Evolutionary conservation across 92 coral and sea anemone genomes (phyloP), one percentile per base, ranked within the genome.

Genomic region (Palythoa grandiflora): DNA sequence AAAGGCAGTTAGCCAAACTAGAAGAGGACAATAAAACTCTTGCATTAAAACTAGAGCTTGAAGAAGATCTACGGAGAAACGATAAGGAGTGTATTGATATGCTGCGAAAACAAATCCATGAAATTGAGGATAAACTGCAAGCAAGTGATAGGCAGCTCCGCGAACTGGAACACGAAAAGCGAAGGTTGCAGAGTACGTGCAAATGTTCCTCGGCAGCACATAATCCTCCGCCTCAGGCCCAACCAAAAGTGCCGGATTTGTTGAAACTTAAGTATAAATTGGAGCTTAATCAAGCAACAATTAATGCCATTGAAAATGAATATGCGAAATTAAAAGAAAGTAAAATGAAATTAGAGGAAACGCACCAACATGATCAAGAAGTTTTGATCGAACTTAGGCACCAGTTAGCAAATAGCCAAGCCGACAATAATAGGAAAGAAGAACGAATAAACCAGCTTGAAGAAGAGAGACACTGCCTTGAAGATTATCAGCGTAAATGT

Each of bases 81-180:
- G 96, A 94, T 54, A 91, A 94, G 83, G 94, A 94, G 77, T 94
- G 94, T 80, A 92, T 94, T 79, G 93, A 94, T 88, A 92, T 94
- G 83, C 77, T 94, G 66, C 77, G 94, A 88, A 77, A 85, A 47
- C 96, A 94, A 83, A 94, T 88, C 76, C 87, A 89, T 66, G 81
- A 90, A 77, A 84, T 94, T 9, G 96, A 94, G 77, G 88, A 86
- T 65, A 94, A 94, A 80, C 89, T 94, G 6, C 90, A 92, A 40
- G 84, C 90, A 44, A 92, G 94, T 77, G 94, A 94, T 47, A 89
- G 91, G 39, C 85, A 85, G 20, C 90, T 90, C 0, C 55, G 96
- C 28, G 96, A 94, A 36, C 84, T 77, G 2, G 96, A 94, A 53
- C 89, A 91, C 16, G 96, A 91, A 13, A 78, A 78, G 38, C 91